Evolutionary conservation across 2,113 vertebrate species (phyloP).

Genomic region (Perccottus glenii): DNA sequence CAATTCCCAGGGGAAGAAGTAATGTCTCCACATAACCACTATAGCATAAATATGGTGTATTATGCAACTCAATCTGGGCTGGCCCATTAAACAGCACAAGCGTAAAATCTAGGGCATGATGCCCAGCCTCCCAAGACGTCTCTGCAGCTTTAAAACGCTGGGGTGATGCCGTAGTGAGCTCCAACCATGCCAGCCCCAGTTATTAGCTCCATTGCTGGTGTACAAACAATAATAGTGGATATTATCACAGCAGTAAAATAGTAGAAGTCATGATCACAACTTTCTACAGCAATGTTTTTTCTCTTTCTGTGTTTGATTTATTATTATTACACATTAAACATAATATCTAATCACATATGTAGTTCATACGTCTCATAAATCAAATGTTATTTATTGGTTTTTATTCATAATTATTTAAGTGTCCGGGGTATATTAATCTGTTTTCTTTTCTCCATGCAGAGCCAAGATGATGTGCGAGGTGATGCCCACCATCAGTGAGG

Average conservation of each 20-base stretch:
- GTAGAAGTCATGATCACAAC: not conserved
- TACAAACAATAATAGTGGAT: conserved; percentile 20
- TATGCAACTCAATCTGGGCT: conserved; percentile 65
- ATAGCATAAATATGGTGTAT: conserved; percentile 61
- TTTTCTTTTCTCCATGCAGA: conserved; percentile 38
- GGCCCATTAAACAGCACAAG: conserved; percentile 70
- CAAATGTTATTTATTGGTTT: no score
- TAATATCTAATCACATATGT: no score
- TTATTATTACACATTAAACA: no score
- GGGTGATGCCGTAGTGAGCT: conserved; percentile 46
- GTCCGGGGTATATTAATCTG: not conserved
- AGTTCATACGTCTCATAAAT: no score
- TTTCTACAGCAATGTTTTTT: not conserved
- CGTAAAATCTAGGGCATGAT: conserved; percentile 71
- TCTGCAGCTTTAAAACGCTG: conserved; percentile 47
- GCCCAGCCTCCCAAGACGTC: conserved; percentile 62
- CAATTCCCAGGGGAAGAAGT: conserved; percentile 21
- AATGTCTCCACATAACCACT: conserved; percentile 44
- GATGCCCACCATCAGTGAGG: conserved; percentile 99
- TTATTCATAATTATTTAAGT: no score
- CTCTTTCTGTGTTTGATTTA: not conserved
- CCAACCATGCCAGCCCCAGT: conserved; percentile 43
- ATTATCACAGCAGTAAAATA: conserved; percentile 1
- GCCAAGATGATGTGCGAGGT: conserved; percentile 99
- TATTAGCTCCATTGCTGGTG: conserved; percentile 4